phyloP scores from a whole-genome alignment of 35 echinoderm and acorn worm species.

The Acanthaster planci region DNA sequence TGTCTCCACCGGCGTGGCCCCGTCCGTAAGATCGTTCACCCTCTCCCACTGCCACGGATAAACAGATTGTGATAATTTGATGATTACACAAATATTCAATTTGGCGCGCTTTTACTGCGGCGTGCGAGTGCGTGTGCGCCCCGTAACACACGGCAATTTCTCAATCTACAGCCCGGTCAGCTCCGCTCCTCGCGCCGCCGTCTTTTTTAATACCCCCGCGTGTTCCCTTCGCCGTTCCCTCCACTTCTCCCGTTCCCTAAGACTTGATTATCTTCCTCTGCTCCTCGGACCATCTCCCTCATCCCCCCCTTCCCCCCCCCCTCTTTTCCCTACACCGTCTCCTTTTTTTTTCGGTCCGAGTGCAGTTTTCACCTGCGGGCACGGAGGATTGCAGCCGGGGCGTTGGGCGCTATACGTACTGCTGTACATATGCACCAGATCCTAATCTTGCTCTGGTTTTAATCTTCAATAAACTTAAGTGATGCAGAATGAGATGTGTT shows the following conservation, averaged over 20 bases:
- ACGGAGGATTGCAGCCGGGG: neutral
- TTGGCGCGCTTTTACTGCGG: slow-evolving; percentile 4
- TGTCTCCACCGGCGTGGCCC: neutral
- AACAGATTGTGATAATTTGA: slow-evolving; percentile 28
- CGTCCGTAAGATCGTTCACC: slow-evolving; percentile 24
- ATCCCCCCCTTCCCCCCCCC: neutral
- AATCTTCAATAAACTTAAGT: slow-evolving; percentile 30
- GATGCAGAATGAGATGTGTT: slow-evolving; percentile 29
- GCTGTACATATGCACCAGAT: slow-evolving; percentile 27
- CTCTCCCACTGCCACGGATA: slow-evolving; percentile 2
- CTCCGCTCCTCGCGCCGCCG: neutral
- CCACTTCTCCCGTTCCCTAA: neutral
- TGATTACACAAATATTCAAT: slow-evolving; percentile 23
- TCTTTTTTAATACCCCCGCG: neutral
- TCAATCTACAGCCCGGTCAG: neutral
- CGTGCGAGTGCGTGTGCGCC: neutral
- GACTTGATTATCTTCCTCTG: slow-evolving; percentile 7
- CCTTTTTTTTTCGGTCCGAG: neutral
- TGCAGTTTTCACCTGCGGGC: slow-evolving; percentile 6
- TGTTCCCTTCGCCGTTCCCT: neutral
- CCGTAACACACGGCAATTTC: neutral
- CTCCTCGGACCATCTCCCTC: neutral
- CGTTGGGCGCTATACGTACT: neutral
- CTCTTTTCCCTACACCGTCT: neutral
- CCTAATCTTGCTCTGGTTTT: slow-evolving; percentile 17